phyloP scores from a whole-genome alignment of 2,888 invertebrate genomes.

The Reticulitermes lucifugus region DNA sequence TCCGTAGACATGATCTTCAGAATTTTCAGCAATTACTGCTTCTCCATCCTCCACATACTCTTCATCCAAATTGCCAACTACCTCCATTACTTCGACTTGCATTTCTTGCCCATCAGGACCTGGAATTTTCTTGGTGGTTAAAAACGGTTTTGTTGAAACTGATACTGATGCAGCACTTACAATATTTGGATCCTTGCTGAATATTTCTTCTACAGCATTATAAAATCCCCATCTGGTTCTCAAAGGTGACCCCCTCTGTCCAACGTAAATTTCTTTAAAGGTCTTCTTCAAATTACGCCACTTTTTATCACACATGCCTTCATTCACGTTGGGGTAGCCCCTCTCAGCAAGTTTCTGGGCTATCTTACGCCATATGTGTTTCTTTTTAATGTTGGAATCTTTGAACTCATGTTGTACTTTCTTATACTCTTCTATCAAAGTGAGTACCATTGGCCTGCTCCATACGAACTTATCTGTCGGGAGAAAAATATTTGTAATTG shows the following conservation, averaged over 20 bases:
- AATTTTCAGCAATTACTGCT: constrained; percentile 29
- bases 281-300: constrained; percentile 53
- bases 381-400: constrained; percentile 50
- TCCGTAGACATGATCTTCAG: constrained; percentile 36
- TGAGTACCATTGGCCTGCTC: constrained; percentile 44
- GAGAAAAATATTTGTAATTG: neutral
- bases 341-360: constrained; percentile 46
- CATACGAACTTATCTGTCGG: constrained; percentile 46
- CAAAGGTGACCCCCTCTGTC: constrained; percentile 46
- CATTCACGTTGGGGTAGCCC: constrained; percentile 49
- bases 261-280: constrained; percentile 52
- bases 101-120: constrained; percentile 49
- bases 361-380: constrained; percentile 52
- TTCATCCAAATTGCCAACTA: constrained; percentile 47
- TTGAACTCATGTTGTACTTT: constrained; percentile 48
- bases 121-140: constrained; percentile 38
- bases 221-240: constrained; percentile 52
- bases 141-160: constrained; percentile 1
- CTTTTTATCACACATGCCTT: constrained; percentile 52
- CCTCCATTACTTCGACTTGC: constrained; percentile 51
- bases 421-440: constrained; percentile 46
- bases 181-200: constrained; percentile 52
- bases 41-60: constrained; percentile 45
- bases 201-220: constrained; percentile 50
- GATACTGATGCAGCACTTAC: constrained; percentile 47